phyloP scores from a whole-genome alignment of 2,888 invertebrate species.

The Troides oblongomaculatus region DNA sequence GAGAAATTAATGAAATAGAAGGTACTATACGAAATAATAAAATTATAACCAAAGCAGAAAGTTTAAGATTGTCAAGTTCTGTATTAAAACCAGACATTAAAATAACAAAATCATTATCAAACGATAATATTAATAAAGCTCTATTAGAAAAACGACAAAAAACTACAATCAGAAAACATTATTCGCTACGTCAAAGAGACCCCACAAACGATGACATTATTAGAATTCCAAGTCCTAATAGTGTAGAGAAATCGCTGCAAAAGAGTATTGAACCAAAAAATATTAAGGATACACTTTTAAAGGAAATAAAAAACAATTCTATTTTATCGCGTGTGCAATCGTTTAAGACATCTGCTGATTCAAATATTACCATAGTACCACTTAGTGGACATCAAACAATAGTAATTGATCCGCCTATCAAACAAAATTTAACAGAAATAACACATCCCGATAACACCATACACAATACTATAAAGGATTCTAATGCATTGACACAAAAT shows the following conservation, averaged over 20 bases:
- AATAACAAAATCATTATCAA: slow-evolving; percentile 62
- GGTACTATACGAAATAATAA: slow-evolving; percentile 74
- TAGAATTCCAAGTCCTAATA: slow-evolving; percentile 65
- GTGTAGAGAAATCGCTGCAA: slow-evolving; percentile 49
- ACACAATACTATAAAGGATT: neutral
- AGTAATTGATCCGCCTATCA: slow-evolving; percentile 70
- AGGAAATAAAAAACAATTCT: slow-evolving; percentile 58
- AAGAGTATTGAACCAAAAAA: slow-evolving; percentile 41
- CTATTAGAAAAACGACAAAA: slow-evolving; percentile 51
- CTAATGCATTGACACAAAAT: neutral
- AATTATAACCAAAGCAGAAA: slow-evolving; percentile 70
- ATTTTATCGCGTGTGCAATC: slow-evolving; percentile 70
- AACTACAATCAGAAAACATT: slow-evolving; percentile 68
- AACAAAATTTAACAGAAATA: slow-evolving; percentile 43
- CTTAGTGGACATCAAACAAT: slow-evolving; percentile 78
- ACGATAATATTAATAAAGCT: slow-evolving; percentile 60
- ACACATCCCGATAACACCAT: slow-evolving; percentile 31
- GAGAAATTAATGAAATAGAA: slow-evolving; percentile 76
- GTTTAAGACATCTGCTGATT: slow-evolving; percentile 71
- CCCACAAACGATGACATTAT: slow-evolving; percentile 61
- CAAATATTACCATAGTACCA: slow-evolving; percentile 72
- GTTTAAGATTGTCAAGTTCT: slow-evolving; percentile 56
- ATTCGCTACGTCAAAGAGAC: slow-evolving; percentile 73
- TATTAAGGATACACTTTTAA: slow-evolving; percentile 40
- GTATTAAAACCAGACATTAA: slow-evolving; percentile 55